phyloP scores from a whole-genome alignment of 2,888 invertebrate species.

The Maniola hyperantus region DNA sequence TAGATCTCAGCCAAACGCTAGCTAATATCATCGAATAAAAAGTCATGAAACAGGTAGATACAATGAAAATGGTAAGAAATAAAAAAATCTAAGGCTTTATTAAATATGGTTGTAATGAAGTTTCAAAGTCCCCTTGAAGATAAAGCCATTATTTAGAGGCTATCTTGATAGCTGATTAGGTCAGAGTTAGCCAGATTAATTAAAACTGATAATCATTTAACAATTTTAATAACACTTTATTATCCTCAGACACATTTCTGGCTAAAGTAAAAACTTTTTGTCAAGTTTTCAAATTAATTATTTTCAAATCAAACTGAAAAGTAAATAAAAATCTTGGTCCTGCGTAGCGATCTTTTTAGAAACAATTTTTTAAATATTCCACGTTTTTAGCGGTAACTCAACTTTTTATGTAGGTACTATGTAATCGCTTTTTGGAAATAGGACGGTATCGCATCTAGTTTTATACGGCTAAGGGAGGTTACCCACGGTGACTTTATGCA shows the following conservation, averaged over 20 bases:
- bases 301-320: not conserved
- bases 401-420: too few relatives aligned
- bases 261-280: not conserved
- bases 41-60: too few relatives aligned
- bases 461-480: too few relatives aligned
- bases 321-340: too few relatives aligned
- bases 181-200: conserved; percentile 8
- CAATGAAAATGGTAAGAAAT: not conserved
- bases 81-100: not conserved
- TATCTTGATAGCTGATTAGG: conserved; percentile 11
- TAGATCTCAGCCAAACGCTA: too few relatives aligned
- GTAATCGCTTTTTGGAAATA: too few relatives aligned
- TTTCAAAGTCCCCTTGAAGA: conserved; percentile 20
- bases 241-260: not conserved
- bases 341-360: too few relatives aligned
- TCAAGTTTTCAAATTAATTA: not conserved
- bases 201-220: conserved; percentile 11
- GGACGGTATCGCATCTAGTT: too few relatives aligned
- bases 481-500: too few relatives aligned
- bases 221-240: conserved; percentile 5
- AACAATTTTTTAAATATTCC: too few relatives aligned
- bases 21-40: too few relatives aligned
- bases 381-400: too few relatives aligned
- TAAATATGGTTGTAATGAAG: conserved; percentile 6
- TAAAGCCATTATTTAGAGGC: conserved; percentile 17